Base-by-base conservation (phyloP, 1,140 invertebrate genomes). In the Plutomurus gul region DNA sequence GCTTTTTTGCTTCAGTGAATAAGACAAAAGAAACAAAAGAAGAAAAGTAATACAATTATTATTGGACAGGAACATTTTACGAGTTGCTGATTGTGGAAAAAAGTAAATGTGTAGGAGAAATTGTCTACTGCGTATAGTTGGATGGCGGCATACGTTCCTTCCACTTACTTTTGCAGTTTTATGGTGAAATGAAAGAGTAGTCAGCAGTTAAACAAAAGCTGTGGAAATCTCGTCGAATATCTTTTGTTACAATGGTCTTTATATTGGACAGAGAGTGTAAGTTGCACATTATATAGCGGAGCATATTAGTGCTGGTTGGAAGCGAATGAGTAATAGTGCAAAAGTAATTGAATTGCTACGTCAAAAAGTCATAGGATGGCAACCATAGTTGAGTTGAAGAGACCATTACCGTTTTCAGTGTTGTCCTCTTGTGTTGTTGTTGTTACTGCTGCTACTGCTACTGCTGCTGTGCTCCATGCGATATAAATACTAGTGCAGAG, bases 21-120 rank as follows among this genome's bases (percentile, higher is more conserved):
- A 25, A 13, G 56, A 65, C 56, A 36, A 33, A 65, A 65, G 56
- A 65, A 65, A 33, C 47, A 33, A 65, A 65, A 60, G 51, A 65
- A 65, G 27, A 33, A 65, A 65, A 65, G 27, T 65, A 65, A 33
- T 65, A 33, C 56, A 65, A 65, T 65, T 65, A 65, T 65, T 65
- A 65, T 65, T 65, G 56, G 56, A 65, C 56, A 65, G 27, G 56
- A 33, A 65, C 27, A 65, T 25, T 65, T 65, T 65, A 65, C 56
- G 56, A 65, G 25, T 65, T 65, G 56, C 56, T 65, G 56, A 65
- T 65, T 65, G 56, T 30, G 56, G 56, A 30, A 27, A 65, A 65
- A 33, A 65, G 56, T 65, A 65, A n/a, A 33, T 33, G 18, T n/a
- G 27, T n/a, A 65, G 30, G 25, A 51, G 25, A 51, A 51, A 22